Evolutionary conservation across 2,888 invertebrate species (phyloP), one percentile per base, ranked within the genome.

Genomic region (Monoplex corrugatus): DNA sequence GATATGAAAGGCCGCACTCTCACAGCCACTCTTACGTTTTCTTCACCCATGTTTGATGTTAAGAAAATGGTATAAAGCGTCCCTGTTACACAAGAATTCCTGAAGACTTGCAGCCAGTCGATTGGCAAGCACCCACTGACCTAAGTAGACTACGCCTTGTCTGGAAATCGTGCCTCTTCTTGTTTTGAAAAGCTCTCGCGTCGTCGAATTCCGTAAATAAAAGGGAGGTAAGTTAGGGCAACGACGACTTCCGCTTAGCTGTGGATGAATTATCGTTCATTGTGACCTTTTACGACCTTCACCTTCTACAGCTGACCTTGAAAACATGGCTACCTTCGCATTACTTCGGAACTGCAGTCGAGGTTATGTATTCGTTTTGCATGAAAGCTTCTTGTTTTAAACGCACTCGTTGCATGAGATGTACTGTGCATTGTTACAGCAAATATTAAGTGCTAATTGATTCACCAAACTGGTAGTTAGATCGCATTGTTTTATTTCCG

Each of bases 1-100:
- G 95, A 95, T 95, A 95, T 95, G 91, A 95, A 95, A 91, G 95
- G 95, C 35, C 95, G 92, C 35, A 95, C 95, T 89, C 95, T 91
- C 45, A 95, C 95, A 13, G 95, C 95, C 35, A 95, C 95, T 90
- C 93, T 94, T 38, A 95, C 94, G 91, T 93, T 95, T 90, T 95
- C 95, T 86, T 93, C 94, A 90, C 93, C 92, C 89, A 91, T 92
- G 68, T 43, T 90, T 83, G 50, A 32, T 83, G 0, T 2, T 45
- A 32, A 16, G 28, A 57, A 23, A n/a, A n/a, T n/a, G n/a, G n/a
- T n/a, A n/a, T n/a, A n/a, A n/a, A n/a, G n/a, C n/a, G n/a, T n/a
- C n/a, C n/a, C n/a, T n/a, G n/a, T n/a, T n/a, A n/a, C n/a, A n/a
- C n/a, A n/a, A n/a, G n/a, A n/a, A n/a, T n/a, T n/a, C n/a, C n/a